Base-by-base conservation (phyloP, 2,888 invertebrate species). In the Micropterix aruncella region DNA sequence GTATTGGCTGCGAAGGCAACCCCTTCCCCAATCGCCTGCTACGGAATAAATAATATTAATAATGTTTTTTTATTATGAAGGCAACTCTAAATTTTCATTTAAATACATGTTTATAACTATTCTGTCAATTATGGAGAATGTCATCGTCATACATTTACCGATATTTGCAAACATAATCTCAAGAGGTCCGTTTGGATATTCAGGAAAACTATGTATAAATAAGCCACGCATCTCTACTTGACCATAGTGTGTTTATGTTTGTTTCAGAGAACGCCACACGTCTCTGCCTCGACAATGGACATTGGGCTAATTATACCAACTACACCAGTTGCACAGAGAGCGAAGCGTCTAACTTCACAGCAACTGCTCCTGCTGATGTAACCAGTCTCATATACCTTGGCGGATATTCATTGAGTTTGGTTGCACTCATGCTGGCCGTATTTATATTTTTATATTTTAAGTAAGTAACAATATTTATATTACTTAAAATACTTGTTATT, bases 371-470 rank as follows among this genome's bases (percentile, higher is more conserved):
- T 50, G 67, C 71, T 41, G 83, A 84, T 58, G 75, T 85, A 52
- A 79, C 83, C 47, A 80, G 83, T 45, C 79, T 81, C 54, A 80
- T 90, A 52, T 92, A 91, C 68, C 81, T 86, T 58, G 74, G 80
- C 50, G 92, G 92, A 19, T 92, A 92, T 67, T 79, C 82, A 45
- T 69, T 91, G 52, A 91, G 91, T 52, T 73, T 92, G 43, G 75
- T 87, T 42, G 86, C 86, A 9, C 76, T 92, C 45, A 74, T 82
- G 40, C 69, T 90, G 46, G 92, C 92, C 18, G 80, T 92, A 53
- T 77, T 80, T 61, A 89, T 93, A 53, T 92, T 92, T 66, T 67
- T 87, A 48, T 87, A 88, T 62, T 92, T 87, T 74, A 91, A 90
- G 92, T 92, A 67, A 82, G 86, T 77, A 48, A 27, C 27, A 27